Base-by-base conservation (phyloP, 2,113 vertebrate species). In the Desmodus rotundus region DNA sequence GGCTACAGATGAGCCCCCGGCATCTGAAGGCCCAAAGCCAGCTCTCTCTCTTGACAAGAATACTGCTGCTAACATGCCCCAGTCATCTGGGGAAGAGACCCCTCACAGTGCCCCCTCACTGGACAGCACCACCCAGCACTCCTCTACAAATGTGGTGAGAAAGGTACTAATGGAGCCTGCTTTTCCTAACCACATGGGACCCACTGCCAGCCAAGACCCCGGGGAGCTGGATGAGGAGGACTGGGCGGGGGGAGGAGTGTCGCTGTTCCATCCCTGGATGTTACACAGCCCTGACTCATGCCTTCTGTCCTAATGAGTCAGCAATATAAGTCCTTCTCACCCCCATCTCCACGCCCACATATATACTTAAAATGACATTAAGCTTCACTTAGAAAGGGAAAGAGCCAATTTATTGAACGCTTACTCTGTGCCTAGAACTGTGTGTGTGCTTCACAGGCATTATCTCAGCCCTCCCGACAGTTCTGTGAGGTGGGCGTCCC, bases 151-250 rank as follows among this genome's bases (percentile, higher is more conserved):
- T 94, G 98, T 98, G 67, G 88, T 96, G 87, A 98, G 97, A 98
- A 98, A 99, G 98, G 98, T 98, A 99, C 96, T 94, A 36, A 92
- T 2, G 41, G 65, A 96, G 65, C 31, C 97, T 63, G 19, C 67
- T 63, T 87, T 52, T 82, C 74, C 89, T 84, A 72, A 86, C 47
- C 68, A 61, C 16, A 9, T 0, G 68, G 88, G 78, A 73, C 45
- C 92, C 83, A 24, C 81, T 92, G 73, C n/a, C 52, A 43, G 87
- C 94, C 93, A 72, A 78, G 87, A 68, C 33, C 83, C 73, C 1
- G 0, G 82, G 54, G 89, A n/a, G 54, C 77, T 38, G 52, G 88
- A 85, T 56, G 93, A 91, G 54, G 85, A 67, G 31, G 89, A 78
- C 15, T 85, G 91, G 93, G 86, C 0, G 0, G 77, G 84, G 88